Conservation (phyloP, 2,888 invertebrate genomes). For the Drosophila histrio region DNA sequence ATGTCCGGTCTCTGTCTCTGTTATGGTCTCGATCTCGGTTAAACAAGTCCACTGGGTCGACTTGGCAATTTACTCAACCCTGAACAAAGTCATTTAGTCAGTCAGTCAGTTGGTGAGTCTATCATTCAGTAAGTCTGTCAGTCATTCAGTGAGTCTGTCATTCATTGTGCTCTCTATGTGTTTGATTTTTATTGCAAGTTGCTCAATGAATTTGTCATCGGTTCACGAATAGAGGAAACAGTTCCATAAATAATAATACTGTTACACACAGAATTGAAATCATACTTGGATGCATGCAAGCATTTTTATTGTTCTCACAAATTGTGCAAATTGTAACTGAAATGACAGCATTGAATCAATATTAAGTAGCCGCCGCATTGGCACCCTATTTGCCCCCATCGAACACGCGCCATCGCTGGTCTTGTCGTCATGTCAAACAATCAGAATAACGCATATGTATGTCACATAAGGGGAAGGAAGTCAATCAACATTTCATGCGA, state of each 20-base stretch:
- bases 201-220: constrained; percentile 39
- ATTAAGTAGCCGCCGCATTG: constrained; percentile 58
- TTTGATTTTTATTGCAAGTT: constrained; percentile 38
- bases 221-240: constrained; percentile 11
- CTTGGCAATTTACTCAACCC: constrained; percentile 43
- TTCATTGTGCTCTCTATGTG: constrained; percentile 1
- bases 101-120: background rate
- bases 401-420: constrained; percentile 15
- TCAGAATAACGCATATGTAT: constrained; percentile 50
- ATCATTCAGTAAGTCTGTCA: constrained; percentile 11
- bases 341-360: constrained; percentile 52
- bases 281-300: constrained; percentile 10
- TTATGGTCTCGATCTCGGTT: constrained; percentile 22
- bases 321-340: constrained; percentile 34
- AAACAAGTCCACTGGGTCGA: constrained; percentile 47
- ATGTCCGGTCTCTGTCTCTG: constrained; percentile 40
- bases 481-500: constrained; percentile 68
- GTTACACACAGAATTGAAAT: background rate
- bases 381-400: constrained; percentile 1
- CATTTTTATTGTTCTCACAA: constrained; percentile 32
- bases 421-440: constrained; percentile 54
- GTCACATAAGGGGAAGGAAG: constrained; percentile 50
- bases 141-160: background rate
- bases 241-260: constrained; percentile 38
- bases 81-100: constrained; percentile 13